Percentiles rank a stretch among this genome's conserved stretches.
phyloP scores from a whole-genome alignment of 2,797 vertebrate genomes.

The Serranus cabrilla region DNA sequence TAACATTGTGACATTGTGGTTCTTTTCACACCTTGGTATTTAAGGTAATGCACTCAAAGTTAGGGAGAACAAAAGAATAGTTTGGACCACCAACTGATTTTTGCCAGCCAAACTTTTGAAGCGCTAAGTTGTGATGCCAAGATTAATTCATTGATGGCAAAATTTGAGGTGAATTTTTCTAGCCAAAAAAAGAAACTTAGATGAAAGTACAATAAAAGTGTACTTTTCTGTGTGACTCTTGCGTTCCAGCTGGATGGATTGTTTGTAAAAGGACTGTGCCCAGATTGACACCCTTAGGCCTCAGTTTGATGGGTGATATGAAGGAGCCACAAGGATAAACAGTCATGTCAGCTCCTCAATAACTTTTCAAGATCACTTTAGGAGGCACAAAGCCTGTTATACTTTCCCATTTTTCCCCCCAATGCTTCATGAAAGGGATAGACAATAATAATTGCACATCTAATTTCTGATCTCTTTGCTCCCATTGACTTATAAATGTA shows the following conservation, averaged over 20 bases:
- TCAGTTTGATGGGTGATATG: slow-evolving; percentile 52
- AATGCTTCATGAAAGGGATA: background rate
- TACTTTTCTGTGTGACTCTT: slow-evolving; percentile 9
- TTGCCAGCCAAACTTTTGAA: background rate
- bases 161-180: background rate
- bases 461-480: background rate
- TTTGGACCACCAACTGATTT: background rate
- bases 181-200: background rate
- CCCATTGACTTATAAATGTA: background rate
- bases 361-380: slow-evolving; percentile 52
- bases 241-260: slow-evolving; percentile 29
- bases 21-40: slow-evolving; percentile 28
- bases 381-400: slow-evolving; percentile 17
- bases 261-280: slow-evolving; percentile 30
- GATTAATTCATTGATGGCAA: background rate
- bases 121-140: background rate
- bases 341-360: slow-evolving; percentile 34
- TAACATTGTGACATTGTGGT: slow-evolving; percentile 8
- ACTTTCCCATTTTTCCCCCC: background rate
- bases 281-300: slow-evolving; percentile 28
- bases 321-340: slow-evolving; percentile 49
- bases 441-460: slow-evolving; percentile 10
- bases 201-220: background rate
- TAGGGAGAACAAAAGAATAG: background rate
- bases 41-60: slow-evolving; percentile 13